Evolutionary conservation across 2,797 vertebrate genomes (phyloP), one percentile per base, ranked within the genome.

Genomic region (Cygnus olor): DNA sequence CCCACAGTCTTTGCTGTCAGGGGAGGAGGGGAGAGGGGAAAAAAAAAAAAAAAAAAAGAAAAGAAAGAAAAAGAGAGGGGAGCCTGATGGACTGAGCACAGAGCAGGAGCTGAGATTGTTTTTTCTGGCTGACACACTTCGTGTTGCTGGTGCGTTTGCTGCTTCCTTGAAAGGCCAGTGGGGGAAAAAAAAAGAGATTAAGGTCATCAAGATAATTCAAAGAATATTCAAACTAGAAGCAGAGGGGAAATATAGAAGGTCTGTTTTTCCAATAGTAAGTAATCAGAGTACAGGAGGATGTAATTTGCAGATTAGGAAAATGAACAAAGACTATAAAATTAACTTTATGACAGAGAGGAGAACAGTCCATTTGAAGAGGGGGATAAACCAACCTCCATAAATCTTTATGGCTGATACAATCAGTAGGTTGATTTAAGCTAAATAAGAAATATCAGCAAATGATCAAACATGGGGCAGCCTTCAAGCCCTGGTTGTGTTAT

Each of bases 321-420:
- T 96, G 98, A 98, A 98, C 97, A 98, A 98, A 98, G 98, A 92
- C 96, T 93, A 96, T 98, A 98, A 98, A 98, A 98, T 98, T 98
- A 98, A 97, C 97, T 98, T 98, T 96, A 97, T 96, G 97, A 97
- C 95, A 95, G 95, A 95, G 95, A 97, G 91, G 85, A 97, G 95
- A 93, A 56, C 81, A 97, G 95, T 97, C 97, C 91, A 94, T 97
- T 97, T 97, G 96, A 97, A 97, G 93, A 83, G 93, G 74, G 89
- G 94, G 93, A 96, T 96, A 97, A 96, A 97, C 94, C 81, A 97
- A 90, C 96, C 90, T 92, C 89, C 85, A 86, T 95, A 97, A 97
- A 97, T 95, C 94, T 95, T 97, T 97, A 96, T 94, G 96, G 88
- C 95, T 97, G 97, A 98, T 98, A 97, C 91, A 96, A 97, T 98